Percentiles rank a stretch among this genome's conserved stretches.
phyloP scores from a whole-genome alignment of 2,113 vertebrate genomes.

The Bujurquina vittata region DNA sequence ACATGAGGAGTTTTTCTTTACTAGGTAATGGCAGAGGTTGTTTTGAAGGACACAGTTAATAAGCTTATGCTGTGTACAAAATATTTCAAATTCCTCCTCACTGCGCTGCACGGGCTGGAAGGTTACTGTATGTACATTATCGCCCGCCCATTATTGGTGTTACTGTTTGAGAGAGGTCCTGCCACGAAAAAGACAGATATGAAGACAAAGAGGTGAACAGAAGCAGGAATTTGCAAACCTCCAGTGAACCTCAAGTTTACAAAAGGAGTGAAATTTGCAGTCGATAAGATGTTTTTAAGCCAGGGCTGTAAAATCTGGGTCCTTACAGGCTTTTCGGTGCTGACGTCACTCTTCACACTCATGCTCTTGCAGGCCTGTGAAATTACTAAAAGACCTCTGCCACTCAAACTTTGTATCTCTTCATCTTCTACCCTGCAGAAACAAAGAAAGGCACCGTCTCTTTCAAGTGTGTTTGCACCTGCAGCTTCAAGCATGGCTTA shows the following conservation, averaged over 20 bases:
- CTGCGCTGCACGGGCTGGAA: neutral
- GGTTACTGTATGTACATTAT: neutral
- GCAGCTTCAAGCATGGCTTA: constrained; percentile 14
- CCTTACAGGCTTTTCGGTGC: neutral
- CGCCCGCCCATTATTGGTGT: neutral
- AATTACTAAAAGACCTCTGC: neutral
- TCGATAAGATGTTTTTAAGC: neutral
- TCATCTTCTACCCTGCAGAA: constrained; percentile 27
- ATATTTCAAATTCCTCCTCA: constrained; percentile 16
- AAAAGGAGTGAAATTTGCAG: neutral
- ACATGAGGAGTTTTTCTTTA: neutral
- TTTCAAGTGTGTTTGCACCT: constrained; percentile 25
- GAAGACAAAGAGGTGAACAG: neutral
- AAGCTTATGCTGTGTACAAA: constrained; percentile 52
- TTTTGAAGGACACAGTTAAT: constrained; percentile 48
- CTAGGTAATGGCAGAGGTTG: neutral
- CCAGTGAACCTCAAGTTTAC: neutral
- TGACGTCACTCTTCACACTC: neutral
- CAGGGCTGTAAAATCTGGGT: neutral
- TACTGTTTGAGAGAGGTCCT: neutral
- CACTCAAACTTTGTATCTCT: constrained; percentile 7
- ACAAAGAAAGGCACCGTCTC: neutral
- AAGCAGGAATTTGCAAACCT: neutral
- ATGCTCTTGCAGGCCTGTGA: neutral
- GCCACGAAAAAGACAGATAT: neutral